Evolutionary conservation across 2,113 vertebrate species (phyloP), one percentile per base, ranked within the genome.

Genomic region (Brachyistius frenatus): DNA sequence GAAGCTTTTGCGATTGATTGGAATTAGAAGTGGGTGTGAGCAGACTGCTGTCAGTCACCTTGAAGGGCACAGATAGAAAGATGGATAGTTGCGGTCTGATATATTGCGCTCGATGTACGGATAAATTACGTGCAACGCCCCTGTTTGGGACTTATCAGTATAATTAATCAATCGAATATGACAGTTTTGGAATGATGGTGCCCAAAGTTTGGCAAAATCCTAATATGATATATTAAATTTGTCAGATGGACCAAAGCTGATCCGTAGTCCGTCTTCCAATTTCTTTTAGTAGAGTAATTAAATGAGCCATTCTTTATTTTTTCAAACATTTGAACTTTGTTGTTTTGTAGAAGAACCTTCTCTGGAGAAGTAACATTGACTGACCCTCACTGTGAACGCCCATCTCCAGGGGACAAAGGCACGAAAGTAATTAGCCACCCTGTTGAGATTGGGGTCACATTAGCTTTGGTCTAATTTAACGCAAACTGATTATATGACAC

Each of bases 401-500:
- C 62, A 61, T 79, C 85, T 70, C 68, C 5, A 1, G 41, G 78
- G 65, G 71, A 73, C 50, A 69, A 83, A 66, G 65, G 55, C 64
- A 76, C 66, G 82, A 74, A 68, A 68, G 81, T 87, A 87, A 91
- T 94, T 93, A 91, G 89, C 60, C 53, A 66, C 64, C 80, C 50
- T 65, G 33, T 73, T 70, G 78, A 69, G 76, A 78, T 76, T 66
- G 74, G 52, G 66, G 61, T 78, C 76, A 84, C 88, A 88, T 92
- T 91, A 90, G 66, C 83, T 41, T 54, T 33, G 36, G 46, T 85
- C 78, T 85, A 83, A 93, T 91, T 92, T 91, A 79, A 88, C 65
- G 78, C 60, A 7, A 55, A 75, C 68, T 86, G 74, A 89, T 88
- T 93, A 85, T 88, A 81, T 86, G 88, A 89, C 78, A 73, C 63